Evolutionary conservation across 2,113 vertebrate genomes (phyloP).

Genomic region (Pungitius pungitius): DNA sequence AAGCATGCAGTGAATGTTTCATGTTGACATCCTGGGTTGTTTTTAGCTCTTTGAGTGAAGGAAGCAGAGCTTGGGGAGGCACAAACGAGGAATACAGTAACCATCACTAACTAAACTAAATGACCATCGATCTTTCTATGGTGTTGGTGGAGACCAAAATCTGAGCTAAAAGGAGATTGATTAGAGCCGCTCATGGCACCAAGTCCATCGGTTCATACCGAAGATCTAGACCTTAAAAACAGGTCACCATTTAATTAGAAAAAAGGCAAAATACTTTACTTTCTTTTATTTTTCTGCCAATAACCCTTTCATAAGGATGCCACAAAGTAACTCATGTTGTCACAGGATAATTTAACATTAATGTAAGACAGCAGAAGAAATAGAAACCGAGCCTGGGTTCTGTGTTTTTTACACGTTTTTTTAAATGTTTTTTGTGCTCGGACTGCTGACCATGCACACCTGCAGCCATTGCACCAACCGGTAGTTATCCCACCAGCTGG

Average conservation of each 20-base stretch:
- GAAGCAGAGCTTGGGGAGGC: conserved; percentile 24
- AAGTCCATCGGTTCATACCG: not conserved
- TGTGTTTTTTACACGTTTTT: conserved; percentile 17
- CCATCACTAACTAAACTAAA: not conserved
- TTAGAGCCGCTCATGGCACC: not conserved
- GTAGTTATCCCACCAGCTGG: conserved; percentile 41
- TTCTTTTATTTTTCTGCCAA: not conserved
- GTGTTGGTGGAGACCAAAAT: conserved; percentile 3
- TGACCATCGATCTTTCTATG: not conserved
- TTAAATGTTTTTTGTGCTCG: conserved; percentile 23
- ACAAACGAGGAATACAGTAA: not conserved
- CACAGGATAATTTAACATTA: not conserved
- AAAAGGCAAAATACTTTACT: not conserved
- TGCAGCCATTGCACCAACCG: conserved; percentile 33
- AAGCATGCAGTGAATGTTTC: conserved; percentile 74
- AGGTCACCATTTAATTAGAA: too few relatives aligned
- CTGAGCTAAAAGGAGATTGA: not conserved
- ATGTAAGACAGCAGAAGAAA: not conserved
- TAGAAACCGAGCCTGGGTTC: conserved; percentile 1
- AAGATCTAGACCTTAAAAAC: not conserved
- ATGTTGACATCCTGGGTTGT: conserved; percentile 57
- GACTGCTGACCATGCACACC: conserved; percentile 35
- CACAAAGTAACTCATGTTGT: not conserved
- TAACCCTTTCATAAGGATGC: not conserved
- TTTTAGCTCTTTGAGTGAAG: conserved; percentile 50